Base-by-base conservation (phyloP, 2,888 invertebrate species). In the Balanococcus diminutus region DNA sequence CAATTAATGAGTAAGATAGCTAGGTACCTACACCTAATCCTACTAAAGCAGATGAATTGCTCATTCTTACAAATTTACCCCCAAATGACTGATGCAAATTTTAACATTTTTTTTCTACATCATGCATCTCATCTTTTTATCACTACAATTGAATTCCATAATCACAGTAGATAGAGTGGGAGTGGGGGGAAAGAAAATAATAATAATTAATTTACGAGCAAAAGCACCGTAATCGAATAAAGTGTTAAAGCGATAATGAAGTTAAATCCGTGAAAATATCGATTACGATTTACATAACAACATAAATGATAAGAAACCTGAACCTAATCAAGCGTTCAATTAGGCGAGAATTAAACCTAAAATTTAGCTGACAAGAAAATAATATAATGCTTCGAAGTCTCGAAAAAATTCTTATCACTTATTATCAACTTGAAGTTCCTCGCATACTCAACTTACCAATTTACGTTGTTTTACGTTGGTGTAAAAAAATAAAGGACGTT, bases 361-460 rank as follows among this genome's bases (percentile, higher is more conserved):
- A 79, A 79, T 79, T 36, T 19, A 32, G 75, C 75, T 36, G 75
- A 79, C 75, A 36, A 8, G 67, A 28, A 79, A 79, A 6, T 32
- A 19, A 19, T 14, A 75, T 75, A 16, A 16, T 2, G 42, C 46
- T 56, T 36, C n/a, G 36, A 79, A 32, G n/a, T 79, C 19, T 36
- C 16, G 28, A 22, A 25, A 75, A 32, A n/a, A 32, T 9, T 75
- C 32, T 79, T 79, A 79, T 79, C 75, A 22, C 22, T 19, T 14
- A 79, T 79, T 79, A 79, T 79, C 75, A 36, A 19, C 3, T 8
- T 36, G 4, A 32, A 79, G 2, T 32, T 36, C n/a, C 36, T 36
- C 67, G 28, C 67, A 5, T n/a, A 72, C 5, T 16, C 16, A 16
- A 36, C 75, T n/a, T n/a, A n/a, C n/a, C n/a, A n/a, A n/a, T n/a